These are phyloP conservation scores for Irena cyanogastra DNA, from an alignment of 2,113 vertebrate species.

Conservation along the genomic window DNA sequence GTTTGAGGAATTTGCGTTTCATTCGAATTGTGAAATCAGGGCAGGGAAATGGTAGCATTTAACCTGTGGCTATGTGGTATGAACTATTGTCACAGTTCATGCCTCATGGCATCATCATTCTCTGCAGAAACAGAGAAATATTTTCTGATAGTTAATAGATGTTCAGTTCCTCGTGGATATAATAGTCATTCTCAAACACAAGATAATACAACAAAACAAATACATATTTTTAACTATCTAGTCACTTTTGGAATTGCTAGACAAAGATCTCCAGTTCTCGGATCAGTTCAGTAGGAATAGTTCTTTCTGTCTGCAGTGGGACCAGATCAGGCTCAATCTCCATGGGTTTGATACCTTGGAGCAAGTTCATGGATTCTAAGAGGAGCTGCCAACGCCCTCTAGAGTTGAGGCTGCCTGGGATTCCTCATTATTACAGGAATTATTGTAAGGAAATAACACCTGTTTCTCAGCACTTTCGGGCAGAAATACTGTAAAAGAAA, in stretches of 20 bases:
- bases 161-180: not conserved
- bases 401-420: not conserved
- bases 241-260: not conserved
- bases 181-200: not conserved
- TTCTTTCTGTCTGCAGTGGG: not conserved
- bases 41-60: not conserved
- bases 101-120: not conserved
- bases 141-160: not conserved
- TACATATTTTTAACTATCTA: fast-evolving
- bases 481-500: not conserved
- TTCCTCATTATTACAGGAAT: not conserved
- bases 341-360: not conserved
- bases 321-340: not conserved
- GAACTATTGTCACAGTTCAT: not conserved
- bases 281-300: not conserved
- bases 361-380: not conserved
- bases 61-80: not conserved
- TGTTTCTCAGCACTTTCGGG: not conserved
- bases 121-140: not conserved
- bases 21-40: not conserved
- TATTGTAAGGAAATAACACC: not conserved
- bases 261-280: not conserved
- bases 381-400: conserved; percentile 29
- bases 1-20: not conserved
- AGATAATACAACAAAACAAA: fast-evolving